Conservation (phyloP, 2,113 vertebrate species). For the Myrmecobius fasciatus region DNA sequence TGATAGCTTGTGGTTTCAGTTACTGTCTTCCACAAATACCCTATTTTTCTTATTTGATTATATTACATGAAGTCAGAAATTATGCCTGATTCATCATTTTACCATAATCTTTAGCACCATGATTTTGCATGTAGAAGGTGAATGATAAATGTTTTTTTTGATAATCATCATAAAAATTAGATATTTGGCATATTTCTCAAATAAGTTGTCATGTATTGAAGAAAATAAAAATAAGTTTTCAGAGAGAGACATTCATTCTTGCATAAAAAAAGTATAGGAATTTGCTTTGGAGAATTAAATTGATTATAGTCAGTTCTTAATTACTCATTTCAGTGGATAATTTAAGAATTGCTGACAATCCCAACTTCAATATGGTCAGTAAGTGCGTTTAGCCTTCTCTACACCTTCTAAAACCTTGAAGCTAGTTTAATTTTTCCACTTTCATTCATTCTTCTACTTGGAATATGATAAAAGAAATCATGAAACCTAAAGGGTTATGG, state of each 20-base stretch:
- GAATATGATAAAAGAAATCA: background rate
- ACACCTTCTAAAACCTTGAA: background rate
- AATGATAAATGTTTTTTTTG: background rate
- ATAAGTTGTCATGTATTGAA: background rate
- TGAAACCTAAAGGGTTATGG: background rate
- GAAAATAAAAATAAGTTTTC: constrained; percentile 39
- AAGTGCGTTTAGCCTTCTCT: background rate
- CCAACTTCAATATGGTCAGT: background rate
- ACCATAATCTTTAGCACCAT: background rate
- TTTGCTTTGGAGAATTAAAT: constrained; percentile 31
- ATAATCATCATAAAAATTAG: background rate
- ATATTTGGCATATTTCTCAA: background rate
- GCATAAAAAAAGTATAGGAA: background rate
- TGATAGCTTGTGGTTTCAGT: constrained; percentile 10
- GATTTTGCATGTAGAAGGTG: constrained; percentile 1
- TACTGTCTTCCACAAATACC: background rate
- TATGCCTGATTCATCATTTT: constrained; percentile 11
- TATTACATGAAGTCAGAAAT: constrained; percentile 5
- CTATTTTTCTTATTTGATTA: constrained; percentile 1
- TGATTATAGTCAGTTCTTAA: background rate
- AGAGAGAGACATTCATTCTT: background rate
- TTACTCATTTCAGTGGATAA: background rate
- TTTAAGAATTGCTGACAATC: background rate
- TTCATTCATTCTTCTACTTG: background rate
- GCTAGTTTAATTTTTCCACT: background rate